These are phyloP conservation scores for Corythoichthys intestinalis DNA, from an alignment of 2,113 vertebrate species.

Conservation along the genomic window DNA sequence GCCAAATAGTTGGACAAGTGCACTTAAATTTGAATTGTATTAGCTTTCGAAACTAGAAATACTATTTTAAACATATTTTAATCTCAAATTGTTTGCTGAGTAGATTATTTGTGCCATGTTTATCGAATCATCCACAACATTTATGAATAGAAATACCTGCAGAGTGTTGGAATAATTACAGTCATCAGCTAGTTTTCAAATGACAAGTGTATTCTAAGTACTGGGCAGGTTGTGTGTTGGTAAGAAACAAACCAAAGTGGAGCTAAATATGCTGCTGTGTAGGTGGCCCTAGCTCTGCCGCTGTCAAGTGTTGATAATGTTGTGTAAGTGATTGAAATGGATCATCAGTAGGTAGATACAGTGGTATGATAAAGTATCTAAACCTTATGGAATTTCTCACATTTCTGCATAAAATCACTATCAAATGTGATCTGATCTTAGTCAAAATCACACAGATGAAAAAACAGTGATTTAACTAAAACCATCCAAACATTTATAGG, in stretches of 20 bases:
- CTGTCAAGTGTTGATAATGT: conserved; percentile 27
- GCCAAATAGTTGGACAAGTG: too few species aligned
- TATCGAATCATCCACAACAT: conserved; percentile 33
- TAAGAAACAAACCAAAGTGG: conserved; percentile 46
- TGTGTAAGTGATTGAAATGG: conserved; percentile 27
- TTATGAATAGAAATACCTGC: conserved; percentile 21
- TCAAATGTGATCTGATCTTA: too few species aligned
- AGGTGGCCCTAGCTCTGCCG: conserved; percentile 50
- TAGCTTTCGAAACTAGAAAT: too few species aligned
- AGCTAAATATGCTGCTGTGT: conserved; percentile 60
- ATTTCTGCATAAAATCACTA: too few species aligned
- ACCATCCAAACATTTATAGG: too few species aligned
- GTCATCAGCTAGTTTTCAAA: conserved; percentile 27
- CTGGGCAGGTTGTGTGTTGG: conserved; percentile 31
- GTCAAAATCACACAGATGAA: too few species aligned
- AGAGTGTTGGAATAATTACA: conserved; percentile 35
- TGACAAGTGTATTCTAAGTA: conserved; percentile 13
- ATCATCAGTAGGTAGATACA: conserved; percentile 13
- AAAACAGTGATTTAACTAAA: too few species aligned
- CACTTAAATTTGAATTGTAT: too few species aligned
- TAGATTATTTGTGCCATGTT: conserved; percentile 9
- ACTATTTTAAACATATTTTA: too few species aligned
- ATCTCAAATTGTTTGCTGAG: too few species aligned
- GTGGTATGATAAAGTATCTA: too few species aligned
- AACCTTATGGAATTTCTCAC: too few species aligned